These are phyloP conservation scores for Darevskia mixta DNA, from an alignment of 2,797 vertebrate genomes.

Conservation along the genomic window DNA sequence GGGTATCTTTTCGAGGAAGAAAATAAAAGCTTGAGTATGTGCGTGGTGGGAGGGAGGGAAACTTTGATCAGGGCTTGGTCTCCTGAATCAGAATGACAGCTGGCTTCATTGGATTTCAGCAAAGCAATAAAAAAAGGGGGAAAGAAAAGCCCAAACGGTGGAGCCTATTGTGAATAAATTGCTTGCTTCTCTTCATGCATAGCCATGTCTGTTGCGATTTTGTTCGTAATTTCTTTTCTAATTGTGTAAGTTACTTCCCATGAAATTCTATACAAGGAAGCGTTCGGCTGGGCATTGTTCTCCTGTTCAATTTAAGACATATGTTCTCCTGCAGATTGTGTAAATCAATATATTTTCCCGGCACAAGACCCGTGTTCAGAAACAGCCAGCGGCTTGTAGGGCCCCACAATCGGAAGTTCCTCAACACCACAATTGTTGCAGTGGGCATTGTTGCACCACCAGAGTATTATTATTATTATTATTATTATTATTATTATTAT, in stretches of 20 bases:
- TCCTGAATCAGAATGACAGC: conserved; percentile 63
- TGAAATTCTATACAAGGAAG: conserved; percentile 53
- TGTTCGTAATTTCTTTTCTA: conserved; percentile 51
- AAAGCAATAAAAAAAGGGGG: conserved; percentile 45
- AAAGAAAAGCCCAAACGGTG: neutral
- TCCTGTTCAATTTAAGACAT: conserved; percentile 29
- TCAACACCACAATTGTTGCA: too few relatives aligned
- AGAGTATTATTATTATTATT: too few relatives aligned
- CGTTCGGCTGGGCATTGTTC: neutral
- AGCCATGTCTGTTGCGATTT: conserved; percentile 41
- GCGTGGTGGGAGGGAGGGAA: neutral
- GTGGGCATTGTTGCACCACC: too few relatives aligned
- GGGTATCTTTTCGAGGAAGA: conserved; percentile 17
- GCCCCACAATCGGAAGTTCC: neutral
- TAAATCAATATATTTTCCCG: conserved; percentile 9
- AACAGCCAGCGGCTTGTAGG: neutral
- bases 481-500: too few relatives aligned
- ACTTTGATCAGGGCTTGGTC: conserved; percentile 63
- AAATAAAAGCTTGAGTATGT: conserved; percentile 30
- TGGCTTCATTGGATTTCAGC: conserved; percentile 56
- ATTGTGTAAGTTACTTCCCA: conserved; percentile 41
- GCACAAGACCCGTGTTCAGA: neutral
- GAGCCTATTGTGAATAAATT: conserved; percentile 50
- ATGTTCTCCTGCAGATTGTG: conserved; percentile 43
- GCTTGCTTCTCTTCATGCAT: conserved; percentile 28